A percentile compares a stretch with the other conserved stretches of the same genome.
Conservation (phyloP, 2,888 invertebrate species). For the Nowickia ferox region DNA sequence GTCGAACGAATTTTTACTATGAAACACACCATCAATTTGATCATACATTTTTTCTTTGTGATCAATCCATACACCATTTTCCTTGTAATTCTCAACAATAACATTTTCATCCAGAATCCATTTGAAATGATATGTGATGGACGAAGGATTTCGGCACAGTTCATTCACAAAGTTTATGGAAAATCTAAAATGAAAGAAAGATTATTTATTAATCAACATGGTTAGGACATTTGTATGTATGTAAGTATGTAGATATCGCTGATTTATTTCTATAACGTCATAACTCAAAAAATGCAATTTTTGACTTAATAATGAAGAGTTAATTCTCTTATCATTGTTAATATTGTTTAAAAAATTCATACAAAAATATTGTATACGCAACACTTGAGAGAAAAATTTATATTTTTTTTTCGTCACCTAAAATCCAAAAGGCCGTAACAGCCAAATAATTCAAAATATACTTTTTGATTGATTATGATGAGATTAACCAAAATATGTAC, state of each 20-base stretch:
- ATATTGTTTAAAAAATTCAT: no score
- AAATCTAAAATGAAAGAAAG: conserved; percentile 77
- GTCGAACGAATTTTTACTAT: conserved; percentile 53
- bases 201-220: not conserved
- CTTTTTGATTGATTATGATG: no score
- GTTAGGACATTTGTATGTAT: not conserved
- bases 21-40: conserved; percentile 78
- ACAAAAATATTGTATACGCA: no score
- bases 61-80: conserved; percentile 79
- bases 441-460: no score
- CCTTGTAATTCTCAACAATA: conserved; percentile 80
- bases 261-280: no score
- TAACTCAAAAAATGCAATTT: not conserved
- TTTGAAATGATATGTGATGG: conserved; percentile 82
- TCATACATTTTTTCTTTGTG: conserved; percentile 76
- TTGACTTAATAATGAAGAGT: no score
- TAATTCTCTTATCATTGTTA: no score
- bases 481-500: no score
- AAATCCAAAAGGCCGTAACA: no score
- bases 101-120: conserved; percentile 75
- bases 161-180: conserved; percentile 82
- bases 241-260: no score
- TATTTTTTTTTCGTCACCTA: no score
- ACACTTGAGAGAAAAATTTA: no score
- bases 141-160: conserved; percentile 76